Base-by-base conservation (phyloP, 2,113 vertebrate genomes). In the Apaloderma vittatum region DNA sequence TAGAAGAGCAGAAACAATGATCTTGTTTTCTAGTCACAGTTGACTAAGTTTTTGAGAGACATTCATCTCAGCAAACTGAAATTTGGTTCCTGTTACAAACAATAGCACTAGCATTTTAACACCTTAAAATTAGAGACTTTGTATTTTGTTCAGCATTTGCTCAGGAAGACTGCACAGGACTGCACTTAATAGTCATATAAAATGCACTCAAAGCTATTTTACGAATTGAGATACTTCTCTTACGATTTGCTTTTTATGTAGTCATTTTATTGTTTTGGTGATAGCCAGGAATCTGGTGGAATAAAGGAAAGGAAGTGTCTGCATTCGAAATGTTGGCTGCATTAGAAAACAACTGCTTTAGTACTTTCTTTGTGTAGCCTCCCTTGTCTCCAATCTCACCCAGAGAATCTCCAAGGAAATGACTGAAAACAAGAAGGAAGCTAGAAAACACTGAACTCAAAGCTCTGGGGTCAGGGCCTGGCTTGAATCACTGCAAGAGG, bases 1-100 rank as follows among this genome's bases (percentile, higher is more conserved):
- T 57, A 83, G 58, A 95, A 85, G 16, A 90, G 62, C 62, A 94
- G 77, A 94, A 96, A 48, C 68, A 92, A 94, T 79, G 54, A 22
- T 40, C 49, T 82, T 79, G 36, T 68, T 96, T 89, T 79, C 57
- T 65, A 65, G 49, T 57, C 51, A 70, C 32, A 66, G 54, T 6
- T 94, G 73, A 88, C 30, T 57, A 75, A 36, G 19, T 52, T 75
- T 90, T 75, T 95, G 80, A 94, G 85, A 93, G 54, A 15, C n/a
- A 76, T 62, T 67, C 17, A 9, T 76, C 62, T 79, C 74, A 66
- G 67, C 22, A 75, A 86, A 67, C 54, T 88, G 75, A 82, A 72
- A 70, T 76, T 90, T 87, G 2, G 4, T 52, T 89, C 43, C 52
- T 85, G 32, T 76, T 94, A 46, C 32, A 76, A 90, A 46, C 32